Evolutionary conservation across 2,888 invertebrate species (phyloP), one percentile per base, ranked within the genome.

Genomic region (Acronicta aceris): DNA sequence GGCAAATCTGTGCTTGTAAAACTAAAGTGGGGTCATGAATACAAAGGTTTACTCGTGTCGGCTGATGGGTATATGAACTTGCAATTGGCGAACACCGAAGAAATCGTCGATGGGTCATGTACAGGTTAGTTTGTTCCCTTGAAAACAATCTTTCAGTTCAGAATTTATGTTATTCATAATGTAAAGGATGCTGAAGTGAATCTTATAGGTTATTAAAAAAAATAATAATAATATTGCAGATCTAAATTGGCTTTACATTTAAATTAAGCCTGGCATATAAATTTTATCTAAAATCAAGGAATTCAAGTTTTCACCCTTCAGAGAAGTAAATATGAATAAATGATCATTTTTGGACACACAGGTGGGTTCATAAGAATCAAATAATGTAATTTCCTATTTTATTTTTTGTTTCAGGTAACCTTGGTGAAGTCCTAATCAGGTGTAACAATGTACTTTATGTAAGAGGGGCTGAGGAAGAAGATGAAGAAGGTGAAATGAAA

Each of bases 11-110:
- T 99, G 42, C 96, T 99, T 90, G 99, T 99, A 2, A 99, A 99
- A 93, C 95, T 99, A 66, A 99, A 99, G 89, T 99, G 99, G 99
- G 99, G 99, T 33, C 99, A 99, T 91, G 99, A 99, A 92, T 99
- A 99, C 92, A 99, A 99, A 96, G 99, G 99, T 13, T 98, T 98
- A 79, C 95, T 99, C 38, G 99, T 99, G 0, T 99, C 99, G 5
- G 98, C 99, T 1, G 99, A 99, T 93, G 98, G 98, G 8, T 99
- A 99, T 87, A 99, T 99, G 99, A 99, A 99, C 89, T 94, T 99
- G 75, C 99, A 99, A 94, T 93, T 99, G 65, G 99, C 99, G 0
- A 99, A 99, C 88, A 98, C 99, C 9, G 99, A 99, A 92, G 99
- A 99, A 95, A 98, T 97, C 85, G 98, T 99, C 70, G 99, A 99